Percentiles rank a stretch among this genome's conserved stretches.
phyloP scores from a whole-genome alignment of 2,888 invertebrate genomes.

The Pseudanteris insignis region DNA sequence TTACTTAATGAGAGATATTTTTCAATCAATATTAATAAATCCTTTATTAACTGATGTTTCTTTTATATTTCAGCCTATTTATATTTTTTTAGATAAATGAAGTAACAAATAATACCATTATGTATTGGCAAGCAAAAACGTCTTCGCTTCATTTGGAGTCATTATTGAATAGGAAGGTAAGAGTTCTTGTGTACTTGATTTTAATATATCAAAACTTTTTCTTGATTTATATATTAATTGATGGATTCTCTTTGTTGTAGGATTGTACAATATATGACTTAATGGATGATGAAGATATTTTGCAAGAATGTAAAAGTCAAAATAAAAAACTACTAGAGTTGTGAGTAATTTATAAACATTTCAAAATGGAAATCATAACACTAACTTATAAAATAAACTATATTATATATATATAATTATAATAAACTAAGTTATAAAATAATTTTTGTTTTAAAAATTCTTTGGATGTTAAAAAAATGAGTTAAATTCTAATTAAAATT shows the following conservation, averaged over 20 bases:
- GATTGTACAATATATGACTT: constrained; percentile 89
- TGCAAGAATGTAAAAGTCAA: constrained; percentile 94
- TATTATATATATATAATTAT: too few species aligned
- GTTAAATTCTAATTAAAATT: too few species aligned
- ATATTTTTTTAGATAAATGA: constrained; percentile 16
- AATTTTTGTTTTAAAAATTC: too few species aligned
- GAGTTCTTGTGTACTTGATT: neutral
- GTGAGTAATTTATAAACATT: constrained; percentile 72
- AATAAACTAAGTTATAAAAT: too few species aligned
- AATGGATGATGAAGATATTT: constrained; percentile 92
- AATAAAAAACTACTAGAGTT: constrained; percentile 90
- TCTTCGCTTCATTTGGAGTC: constrained; percentile 40
- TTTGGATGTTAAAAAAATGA: too few species aligned
- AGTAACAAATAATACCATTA: constrained; percentile 27
- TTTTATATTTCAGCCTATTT: too few species aligned
- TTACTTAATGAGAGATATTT: too few species aligned
- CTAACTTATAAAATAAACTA: too few species aligned
- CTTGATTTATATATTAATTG: neutral
- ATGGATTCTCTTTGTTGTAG: constrained; percentile 72
- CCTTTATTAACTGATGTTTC: too few species aligned
- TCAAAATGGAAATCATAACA: too few species aligned
- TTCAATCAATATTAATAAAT: too few species aligned
- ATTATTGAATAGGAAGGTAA: constrained; percentile 39
- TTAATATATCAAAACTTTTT: neutral
- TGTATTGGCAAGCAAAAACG: constrained; percentile 41